Base-by-base conservation (phyloP, 2,888 invertebrate species). In the Dysmachus trigonus region DNA sequence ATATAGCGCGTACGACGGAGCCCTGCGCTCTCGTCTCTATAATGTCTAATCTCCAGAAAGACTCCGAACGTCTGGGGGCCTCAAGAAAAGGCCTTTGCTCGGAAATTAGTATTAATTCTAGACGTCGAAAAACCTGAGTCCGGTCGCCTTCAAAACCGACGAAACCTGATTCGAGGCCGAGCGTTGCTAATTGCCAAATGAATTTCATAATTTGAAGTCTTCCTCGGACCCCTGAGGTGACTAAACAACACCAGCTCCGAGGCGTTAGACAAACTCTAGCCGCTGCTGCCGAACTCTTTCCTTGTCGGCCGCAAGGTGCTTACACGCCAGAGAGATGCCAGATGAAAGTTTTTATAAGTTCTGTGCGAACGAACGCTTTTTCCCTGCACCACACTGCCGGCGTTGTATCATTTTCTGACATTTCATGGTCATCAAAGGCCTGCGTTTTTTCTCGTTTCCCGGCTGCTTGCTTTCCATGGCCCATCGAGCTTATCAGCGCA, bases 391-490 rank as follows among this genome's bases (percentile, higher is more conserved):
- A n/a, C 73, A n/a, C 73, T 53, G 74, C 47, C 47, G 86, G 86
- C 79, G 81, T 82, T 85, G 86, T 87, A 86, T 87, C 87, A 74
- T 82, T 86, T 87, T 87, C 86, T 87, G 87, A 85, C 86, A 85
- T 87, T 86, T 87, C 87, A 87, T 87, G 86, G 87, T 81, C 87
- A 87, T 87, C 87, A 87, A 87, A 86, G 72, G 33, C 76, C 62
- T 53, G 53, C 30, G 27, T 85, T 62, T 41, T 77, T 71, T 77
- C n/a, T 76, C 30, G 18, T 76, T 15, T 53, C 35, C 47, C 33
- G 41, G 30, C 22, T 33, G 62, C 38, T 51, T 81, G 47, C 51
- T 74, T 74, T 76, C 77, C 77, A 22, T 22, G 6, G 77, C 33
- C 77, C 77, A 38, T 38, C 38, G 73, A 41, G 77, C 77, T 77